Percentiles rank a stretch among this genome's conserved stretches.
phyloP scores from a whole-genome alignment of 2,113 vertebrate species.

The Vulpes vulpes region DNA sequence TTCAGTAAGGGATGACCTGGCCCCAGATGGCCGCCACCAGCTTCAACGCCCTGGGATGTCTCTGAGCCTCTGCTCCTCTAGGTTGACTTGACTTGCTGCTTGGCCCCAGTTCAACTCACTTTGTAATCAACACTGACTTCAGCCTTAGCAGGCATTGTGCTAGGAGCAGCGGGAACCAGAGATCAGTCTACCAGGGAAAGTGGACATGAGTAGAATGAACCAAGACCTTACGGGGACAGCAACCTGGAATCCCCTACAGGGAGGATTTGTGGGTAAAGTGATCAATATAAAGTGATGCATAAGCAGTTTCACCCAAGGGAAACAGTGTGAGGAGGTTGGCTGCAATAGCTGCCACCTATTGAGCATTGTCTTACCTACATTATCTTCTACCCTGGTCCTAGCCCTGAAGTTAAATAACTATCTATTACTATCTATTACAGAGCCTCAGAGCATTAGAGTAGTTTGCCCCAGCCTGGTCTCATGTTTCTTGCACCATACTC shows the following conservation, averaged over 20 bases:
- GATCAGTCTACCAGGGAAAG: neutral
- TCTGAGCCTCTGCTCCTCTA: neutral
- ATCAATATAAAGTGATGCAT: rapidly evolving
- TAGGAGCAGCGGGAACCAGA: neutral
- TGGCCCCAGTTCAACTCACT: neutral
- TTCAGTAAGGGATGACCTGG: neutral
- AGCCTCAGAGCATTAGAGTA: neutral
- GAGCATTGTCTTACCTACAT: neutral
- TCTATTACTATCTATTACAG: neutral
- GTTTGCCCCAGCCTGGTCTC: neutral
- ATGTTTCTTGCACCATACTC: rapidly evolving
- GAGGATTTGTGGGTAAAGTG: neutral
- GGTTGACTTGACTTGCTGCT: neutral
- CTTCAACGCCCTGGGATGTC: neutral
- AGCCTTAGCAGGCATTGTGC: neutral
- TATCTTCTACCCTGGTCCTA: neutral
- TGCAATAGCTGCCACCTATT: rapidly evolving
- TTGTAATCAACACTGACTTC: neutral
- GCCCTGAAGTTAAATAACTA: neutral
- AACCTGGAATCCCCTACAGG: neutral
- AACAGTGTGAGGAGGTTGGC: neutral
- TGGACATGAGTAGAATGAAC: neutral
- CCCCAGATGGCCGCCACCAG: neutral
- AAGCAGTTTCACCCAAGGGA: no score
- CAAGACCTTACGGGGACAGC: neutral